Evolutionary conservation across 2,113 vertebrate species (phyloP).

Genomic region (Larimichthys crocea): DNA sequence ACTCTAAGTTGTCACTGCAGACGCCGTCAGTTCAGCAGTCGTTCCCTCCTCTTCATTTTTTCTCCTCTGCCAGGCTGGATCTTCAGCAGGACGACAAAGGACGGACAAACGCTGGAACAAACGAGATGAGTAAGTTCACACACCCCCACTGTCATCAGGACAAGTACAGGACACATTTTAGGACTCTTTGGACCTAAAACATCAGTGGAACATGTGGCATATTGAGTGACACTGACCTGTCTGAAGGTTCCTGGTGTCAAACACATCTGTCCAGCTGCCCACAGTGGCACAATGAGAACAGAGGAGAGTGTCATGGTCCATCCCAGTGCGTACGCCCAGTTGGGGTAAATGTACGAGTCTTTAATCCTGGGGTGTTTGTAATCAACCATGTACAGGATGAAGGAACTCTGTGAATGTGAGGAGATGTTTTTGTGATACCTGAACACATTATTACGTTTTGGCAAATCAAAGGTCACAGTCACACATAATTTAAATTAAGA

Average conservation of each 20-base stretch:
- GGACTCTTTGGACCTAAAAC: too few relatives aligned
- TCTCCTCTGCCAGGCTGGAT: background rate
- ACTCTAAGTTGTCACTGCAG: background rate
- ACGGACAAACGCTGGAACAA: slow-evolving; percentile 21
- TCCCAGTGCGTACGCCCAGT: slow-evolving; percentile 5
- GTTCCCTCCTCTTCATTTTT: background rate
- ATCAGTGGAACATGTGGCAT: too few relatives aligned
- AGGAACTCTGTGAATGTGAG: slow-evolving; percentile 29
- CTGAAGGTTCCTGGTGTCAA: slow-evolving; percentile 32
- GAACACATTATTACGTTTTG: too few relatives aligned
- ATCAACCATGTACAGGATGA: slow-evolving; percentile 60
- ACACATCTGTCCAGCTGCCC: slow-evolving; percentile 38
- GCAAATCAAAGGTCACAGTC: too few relatives aligned
- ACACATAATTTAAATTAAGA: too few relatives aligned
- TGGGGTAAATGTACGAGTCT: slow-evolving; percentile 67
- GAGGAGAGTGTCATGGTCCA: slow-evolving; percentile 65
- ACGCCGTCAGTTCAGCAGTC: background rate
- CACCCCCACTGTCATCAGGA: background rate
- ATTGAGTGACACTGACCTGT: background rate
- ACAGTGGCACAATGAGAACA: slow-evolving; percentile 58
- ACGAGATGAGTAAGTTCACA: background rate
- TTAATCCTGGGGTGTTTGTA: slow-evolving; percentile 61
- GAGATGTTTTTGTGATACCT: background rate
- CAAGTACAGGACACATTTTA: background rate
- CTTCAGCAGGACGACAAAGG: slow-evolving; percentile 15